phyloP scores from a whole-genome alignment of 2,888 invertebrate genomes.

The Hipparchia semele region DNA sequence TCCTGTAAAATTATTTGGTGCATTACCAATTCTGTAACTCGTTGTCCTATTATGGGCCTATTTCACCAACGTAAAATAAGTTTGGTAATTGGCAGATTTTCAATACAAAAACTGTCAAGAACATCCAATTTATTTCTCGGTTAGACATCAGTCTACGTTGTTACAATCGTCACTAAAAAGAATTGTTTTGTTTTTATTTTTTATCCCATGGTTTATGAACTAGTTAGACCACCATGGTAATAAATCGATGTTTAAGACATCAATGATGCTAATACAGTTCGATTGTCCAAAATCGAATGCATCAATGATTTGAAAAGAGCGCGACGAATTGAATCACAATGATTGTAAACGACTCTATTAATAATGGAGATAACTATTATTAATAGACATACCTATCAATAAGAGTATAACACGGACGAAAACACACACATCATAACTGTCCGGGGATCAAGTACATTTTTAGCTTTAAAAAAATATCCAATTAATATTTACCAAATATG shows the following conservation, averaged over 20 bases:
- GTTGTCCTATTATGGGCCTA: too few species aligned
- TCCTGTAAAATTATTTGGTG: background rate
- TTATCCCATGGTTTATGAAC: background rate
- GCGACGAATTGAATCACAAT: constrained; percentile 59
- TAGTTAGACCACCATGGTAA: constrained; percentile 28
- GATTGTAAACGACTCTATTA: constrained; percentile 40
- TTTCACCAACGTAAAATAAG: too few species aligned
- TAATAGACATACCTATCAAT: constrained; percentile 36
- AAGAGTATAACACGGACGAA: constrained; percentile 29
- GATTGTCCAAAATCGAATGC: constrained; percentile 60
- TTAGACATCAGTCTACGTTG: too few species aligned
- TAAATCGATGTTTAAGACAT: constrained; percentile 40
- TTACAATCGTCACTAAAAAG: background rate
- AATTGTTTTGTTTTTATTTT: background rate
- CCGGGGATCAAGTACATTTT: too few species aligned
- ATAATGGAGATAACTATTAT: constrained; percentile 43
- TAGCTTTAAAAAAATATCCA: too few species aligned
- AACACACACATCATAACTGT: background rate
- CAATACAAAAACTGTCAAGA: too few species aligned
- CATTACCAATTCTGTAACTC: background rate
- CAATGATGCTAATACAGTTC: constrained; percentile 50
- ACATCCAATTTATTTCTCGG: too few species aligned
- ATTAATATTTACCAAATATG: too few species aligned
- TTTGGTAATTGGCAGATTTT: too few species aligned
- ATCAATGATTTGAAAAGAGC: constrained; percentile 57